Percentiles rank a stretch among this genome's conserved stretches.
Conservation (phyloP, 92 coral and sea anemone species). For the Epizoanthus rinbou region DNA sequence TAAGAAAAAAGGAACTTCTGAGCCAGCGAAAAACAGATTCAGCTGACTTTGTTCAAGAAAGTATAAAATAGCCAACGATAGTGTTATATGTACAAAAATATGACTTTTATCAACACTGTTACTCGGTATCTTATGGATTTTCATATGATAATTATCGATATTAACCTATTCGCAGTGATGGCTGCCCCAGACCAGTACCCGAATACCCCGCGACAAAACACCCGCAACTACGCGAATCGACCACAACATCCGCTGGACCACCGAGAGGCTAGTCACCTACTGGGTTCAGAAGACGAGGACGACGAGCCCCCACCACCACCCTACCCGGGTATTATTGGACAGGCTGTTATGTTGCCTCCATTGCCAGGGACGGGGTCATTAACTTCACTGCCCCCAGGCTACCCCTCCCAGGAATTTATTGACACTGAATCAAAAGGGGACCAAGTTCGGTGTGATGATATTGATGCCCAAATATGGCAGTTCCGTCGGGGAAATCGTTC, state of each 20-base stretch:
- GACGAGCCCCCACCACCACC: constrained; percentile 93
- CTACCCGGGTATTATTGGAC: constrained; percentile 53
- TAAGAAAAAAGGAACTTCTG: no score
- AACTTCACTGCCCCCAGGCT: constrained; percentile 35
- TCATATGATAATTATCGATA: no score
- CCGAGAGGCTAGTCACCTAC: constrained; percentile 74
- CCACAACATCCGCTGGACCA: constrained; percentile 72
- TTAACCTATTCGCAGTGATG: constrained; percentile 66
- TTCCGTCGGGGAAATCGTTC: constrained; percentile 20
- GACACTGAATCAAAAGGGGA: constrained; percentile 13
- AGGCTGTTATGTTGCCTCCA: constrained; percentile 14
- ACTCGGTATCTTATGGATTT: no score
- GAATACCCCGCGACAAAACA: constrained; percentile 54
- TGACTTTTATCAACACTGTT: no score
- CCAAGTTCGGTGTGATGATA: not conserved
- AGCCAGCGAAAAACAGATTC: no score
- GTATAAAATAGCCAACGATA: no score
- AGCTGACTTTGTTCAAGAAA: no score
- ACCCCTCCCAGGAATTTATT: constrained; percentile 15
- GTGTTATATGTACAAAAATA: no score
- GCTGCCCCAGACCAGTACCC: constrained; percentile 91
- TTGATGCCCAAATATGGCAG: constrained; percentile 32
- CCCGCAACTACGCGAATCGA: constrained; percentile 57
- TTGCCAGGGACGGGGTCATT: not conserved
- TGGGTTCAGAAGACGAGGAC: constrained; percentile 79